These are phyloP conservation scores for Mesitornis unicolor DNA, from an alignment of 2,113 vertebrate genomes.

Conservation along the genomic window DNA sequence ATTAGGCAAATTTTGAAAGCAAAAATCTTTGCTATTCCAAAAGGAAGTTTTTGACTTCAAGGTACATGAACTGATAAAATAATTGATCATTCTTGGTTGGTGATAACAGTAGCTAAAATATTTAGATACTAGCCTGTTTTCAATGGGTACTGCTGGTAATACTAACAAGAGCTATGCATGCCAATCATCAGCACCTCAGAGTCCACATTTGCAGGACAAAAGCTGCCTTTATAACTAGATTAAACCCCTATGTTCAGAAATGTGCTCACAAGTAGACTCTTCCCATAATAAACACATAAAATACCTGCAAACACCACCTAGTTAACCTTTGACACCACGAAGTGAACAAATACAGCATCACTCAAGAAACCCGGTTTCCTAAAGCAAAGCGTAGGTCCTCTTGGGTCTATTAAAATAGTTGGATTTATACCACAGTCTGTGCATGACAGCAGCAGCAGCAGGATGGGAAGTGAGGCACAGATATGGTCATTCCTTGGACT, in stretches of 20 bases:
- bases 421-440: background rate
- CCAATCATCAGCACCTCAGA: background rate
- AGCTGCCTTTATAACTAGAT: background rate
- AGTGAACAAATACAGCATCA: background rate
- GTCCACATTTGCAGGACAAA: background rate
- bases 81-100: background rate
- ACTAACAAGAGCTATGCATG: background rate
- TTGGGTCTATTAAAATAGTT: background rate
- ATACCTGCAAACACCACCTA: background rate
- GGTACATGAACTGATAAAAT: background rate
- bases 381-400: accelerated
- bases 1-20: conserved; percentile 56
- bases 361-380: background rate
- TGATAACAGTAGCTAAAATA: background rate
- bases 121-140: background rate
- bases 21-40: conserved; percentile 3
- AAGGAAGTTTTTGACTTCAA: background rate
- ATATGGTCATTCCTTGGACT: background rate
- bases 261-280: background rate
- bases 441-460: background rate
- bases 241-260: background rate
- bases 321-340: background rate
- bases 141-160: background rate
- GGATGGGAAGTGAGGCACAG: background rate
- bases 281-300: background rate